A percentile compares a stretch with the other conserved stretches of the same genome.
Conservation (phyloP, 2,888 invertebrate species). For the Stenurella melanura region DNA sequence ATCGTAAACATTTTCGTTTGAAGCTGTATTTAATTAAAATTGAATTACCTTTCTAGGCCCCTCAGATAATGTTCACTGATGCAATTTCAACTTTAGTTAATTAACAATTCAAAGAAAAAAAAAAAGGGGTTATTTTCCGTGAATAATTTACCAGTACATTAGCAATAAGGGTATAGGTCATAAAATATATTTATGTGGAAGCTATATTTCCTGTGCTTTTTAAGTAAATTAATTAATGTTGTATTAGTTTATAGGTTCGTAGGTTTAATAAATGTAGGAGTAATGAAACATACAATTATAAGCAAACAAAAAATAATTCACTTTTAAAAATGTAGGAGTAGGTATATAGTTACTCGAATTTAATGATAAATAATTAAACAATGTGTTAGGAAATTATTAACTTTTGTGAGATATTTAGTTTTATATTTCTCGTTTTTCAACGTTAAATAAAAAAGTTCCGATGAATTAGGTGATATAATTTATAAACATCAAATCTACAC, state of each 20-base stretch:
- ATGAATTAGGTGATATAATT: no score
- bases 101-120: background rate
- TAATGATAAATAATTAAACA: background rate
- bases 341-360: background rate
- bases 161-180: constrained; percentile 2
- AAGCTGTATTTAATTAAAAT: background rate
- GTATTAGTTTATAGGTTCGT: background rate
- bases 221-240: background rate
- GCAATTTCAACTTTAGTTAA: background rate
- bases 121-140: constrained; percentile 12
- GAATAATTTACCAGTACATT: background rate
- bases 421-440: no score
- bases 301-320: no score
- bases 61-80: background rate
- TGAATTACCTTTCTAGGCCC: background rate
- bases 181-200: constrained; percentile 2
- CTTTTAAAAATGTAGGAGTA: no score
- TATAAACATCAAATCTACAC: no score
- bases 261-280: background rate
- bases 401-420: background rate
- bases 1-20: background rate
- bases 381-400: background rate
- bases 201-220: background rate
- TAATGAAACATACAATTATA: no score
- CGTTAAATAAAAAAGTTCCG: no score